These are phyloP conservation scores for Saccopteryx leptura DNA, from an alignment of 2,113 vertebrate genomes.

Conservation along the genomic window DNA sequence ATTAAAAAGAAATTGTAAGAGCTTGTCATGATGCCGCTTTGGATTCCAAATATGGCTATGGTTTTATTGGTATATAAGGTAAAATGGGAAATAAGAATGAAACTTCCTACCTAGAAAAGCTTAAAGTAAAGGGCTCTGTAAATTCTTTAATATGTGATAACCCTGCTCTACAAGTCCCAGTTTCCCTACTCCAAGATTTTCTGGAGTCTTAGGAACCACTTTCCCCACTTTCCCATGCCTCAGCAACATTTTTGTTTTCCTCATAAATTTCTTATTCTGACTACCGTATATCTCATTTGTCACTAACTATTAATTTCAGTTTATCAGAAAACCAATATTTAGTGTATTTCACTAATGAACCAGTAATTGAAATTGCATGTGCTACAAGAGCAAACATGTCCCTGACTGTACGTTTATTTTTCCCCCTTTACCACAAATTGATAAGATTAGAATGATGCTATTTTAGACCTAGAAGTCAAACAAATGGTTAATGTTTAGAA, in stretches of 20 bases:
- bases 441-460: slow-evolving; percentile 80
- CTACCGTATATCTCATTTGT: slow-evolving; percentile 3
- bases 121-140: neutral
- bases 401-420: neutral
- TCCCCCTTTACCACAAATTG: slow-evolving; percentile 48
- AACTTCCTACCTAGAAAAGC: neutral
- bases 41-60: neutral
- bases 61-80: neutral
- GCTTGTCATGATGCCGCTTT: neutral
- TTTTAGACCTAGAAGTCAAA: slow-evolving; percentile 66
- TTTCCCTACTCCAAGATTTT: neutral
- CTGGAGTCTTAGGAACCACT: neutral
- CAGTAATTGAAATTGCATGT: neutral
- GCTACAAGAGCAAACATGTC: neutral
- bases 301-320: slow-evolving; percentile 58
- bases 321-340: slow-evolving; percentile 44
- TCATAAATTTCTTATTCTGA: slow-evolving; percentile 23
- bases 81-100: neutral
- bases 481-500: slow-evolving; percentile 74
- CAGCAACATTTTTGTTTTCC: neutral
- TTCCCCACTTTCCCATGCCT: neutral
- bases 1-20: neutral
- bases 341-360: neutral
- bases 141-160: slow-evolving; percentile 9
- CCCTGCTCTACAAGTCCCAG: neutral